These are phyloP conservation scores for Lomographa bimaculata DNA, from an alignment of 2,888 invertebrate species.

Conservation along the genomic window DNA sequence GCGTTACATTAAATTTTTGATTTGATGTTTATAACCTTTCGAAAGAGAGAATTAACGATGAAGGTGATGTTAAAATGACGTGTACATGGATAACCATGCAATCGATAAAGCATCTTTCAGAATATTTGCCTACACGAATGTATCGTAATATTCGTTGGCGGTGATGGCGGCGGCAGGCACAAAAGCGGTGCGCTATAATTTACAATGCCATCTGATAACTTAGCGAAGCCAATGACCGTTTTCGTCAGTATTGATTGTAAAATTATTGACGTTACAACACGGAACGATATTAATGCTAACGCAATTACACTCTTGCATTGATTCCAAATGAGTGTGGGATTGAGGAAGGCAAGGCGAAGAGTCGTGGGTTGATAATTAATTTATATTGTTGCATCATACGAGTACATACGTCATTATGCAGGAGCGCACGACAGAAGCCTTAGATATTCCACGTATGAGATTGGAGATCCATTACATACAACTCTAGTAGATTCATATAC, in stretches of 20 bases:
- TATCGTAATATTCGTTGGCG: conserved; percentile 52
- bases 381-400: conserved; percentile 32
- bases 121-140: conserved; percentile 46
- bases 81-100: conserved; percentile 1
- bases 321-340: conserved; percentile 39
- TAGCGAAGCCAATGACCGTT: conserved; percentile 46
- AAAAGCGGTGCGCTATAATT: conserved; percentile 55
- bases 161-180: conserved; percentile 68
- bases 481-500: neutral
- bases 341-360: conserved; percentile 41
- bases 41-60: conserved; percentile 16
- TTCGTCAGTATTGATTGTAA: conserved; percentile 58
- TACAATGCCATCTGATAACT: conserved; percentile 65
- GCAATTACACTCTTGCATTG: conserved; percentile 15
- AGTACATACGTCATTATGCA: conserved; percentile 22
- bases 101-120: conserved; percentile 25
- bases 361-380: conserved; percentile 43
- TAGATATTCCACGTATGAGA: conserved; percentile 15
- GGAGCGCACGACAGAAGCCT: conserved; percentile 26
- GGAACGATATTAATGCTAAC: conserved; percentile 34
- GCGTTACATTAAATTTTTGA: conserved; percentile 29
- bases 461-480: conserved; percentile 9
- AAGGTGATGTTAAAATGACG: conserved; percentile 2
- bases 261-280: conserved; percentile 34
- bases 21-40: conserved; percentile 20